These are phyloP conservation scores for Orgyia antiqua DNA, from an alignment of 2,888 invertebrate species.

Conservation along the genomic window DNA sequence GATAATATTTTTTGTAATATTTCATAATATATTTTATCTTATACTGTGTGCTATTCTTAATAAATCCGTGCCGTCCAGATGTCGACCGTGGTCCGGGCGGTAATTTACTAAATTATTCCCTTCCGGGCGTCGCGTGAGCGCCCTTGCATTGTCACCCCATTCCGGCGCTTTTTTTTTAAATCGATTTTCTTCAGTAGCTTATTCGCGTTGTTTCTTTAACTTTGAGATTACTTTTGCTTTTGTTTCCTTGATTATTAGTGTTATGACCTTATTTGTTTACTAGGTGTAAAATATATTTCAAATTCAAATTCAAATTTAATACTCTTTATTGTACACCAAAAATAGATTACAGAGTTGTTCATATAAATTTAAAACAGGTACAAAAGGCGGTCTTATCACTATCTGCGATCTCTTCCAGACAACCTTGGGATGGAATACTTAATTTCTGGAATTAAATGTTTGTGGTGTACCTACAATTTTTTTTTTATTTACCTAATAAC, in stretches of 20 bases:
- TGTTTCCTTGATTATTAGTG: background rate
- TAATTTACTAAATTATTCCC: constrained; percentile 38
- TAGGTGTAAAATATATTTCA: too few relatives aligned
- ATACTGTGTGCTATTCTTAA: constrained; percentile 1
- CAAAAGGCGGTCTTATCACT: too few relatives aligned
- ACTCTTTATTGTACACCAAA: too few relatives aligned
- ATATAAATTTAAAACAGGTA: too few relatives aligned
- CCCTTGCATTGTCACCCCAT: constrained; percentile 29
- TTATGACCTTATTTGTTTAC: too few relatives aligned
- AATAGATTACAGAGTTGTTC: too few relatives aligned
- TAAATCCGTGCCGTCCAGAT: constrained; percentile 13
- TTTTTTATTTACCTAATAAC: too few relatives aligned
- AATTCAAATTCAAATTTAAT: too few relatives aligned
- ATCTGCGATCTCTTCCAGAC: too few relatives aligned
- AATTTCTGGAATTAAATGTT: too few relatives aligned
- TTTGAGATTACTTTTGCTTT: constrained; percentile 1
- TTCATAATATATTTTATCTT: background rate
- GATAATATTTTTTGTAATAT: background rate
- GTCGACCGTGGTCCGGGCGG: constrained; percentile 15
- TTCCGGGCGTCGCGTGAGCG: constrained; percentile 24
- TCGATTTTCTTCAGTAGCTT: constrained; percentile 15
- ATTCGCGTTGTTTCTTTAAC: constrained; percentile 5
- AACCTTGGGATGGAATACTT: too few relatives aligned
- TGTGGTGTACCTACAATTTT: too few relatives aligned
- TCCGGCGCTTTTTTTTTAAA: constrained; percentile 16